Conservation (phyloP, 1,140 invertebrate genomes). For the Thalassaphorura encarpata region DNA sequence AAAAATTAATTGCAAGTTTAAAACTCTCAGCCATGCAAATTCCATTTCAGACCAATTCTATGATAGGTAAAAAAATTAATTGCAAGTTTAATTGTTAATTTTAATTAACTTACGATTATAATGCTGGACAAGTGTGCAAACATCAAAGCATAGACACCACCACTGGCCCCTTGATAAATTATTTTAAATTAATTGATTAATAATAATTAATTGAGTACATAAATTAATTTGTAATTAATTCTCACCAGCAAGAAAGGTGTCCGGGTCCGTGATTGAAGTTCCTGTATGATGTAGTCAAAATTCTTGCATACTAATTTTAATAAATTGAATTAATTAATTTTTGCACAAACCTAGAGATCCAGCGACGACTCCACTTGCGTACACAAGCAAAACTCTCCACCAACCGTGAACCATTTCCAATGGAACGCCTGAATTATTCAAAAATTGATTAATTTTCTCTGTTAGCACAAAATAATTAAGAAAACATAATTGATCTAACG, state of each 20-base stretch:
- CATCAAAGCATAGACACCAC: slow-evolving; percentile 86
- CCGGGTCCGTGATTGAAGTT: slow-evolving; percentile 83
- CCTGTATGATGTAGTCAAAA: no score
- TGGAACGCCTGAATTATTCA: slow-evolving; percentile 83
- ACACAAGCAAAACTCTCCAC: slow-evolving; percentile 72
- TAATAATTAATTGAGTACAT: no score
- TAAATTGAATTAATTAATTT: no score
- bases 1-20: no score
- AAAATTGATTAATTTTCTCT: slow-evolving; percentile 79
- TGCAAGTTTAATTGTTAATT: no score
- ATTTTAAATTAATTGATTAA: no score
- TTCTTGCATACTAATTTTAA: no score
- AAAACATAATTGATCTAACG: not conserved
- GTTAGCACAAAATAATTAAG: slow-evolving; percentile 27
- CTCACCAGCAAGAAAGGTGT: slow-evolving; percentile 82
- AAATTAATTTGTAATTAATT: no score
- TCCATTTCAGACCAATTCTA: slow-evolving; percentile 92
- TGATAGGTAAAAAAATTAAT: no score
- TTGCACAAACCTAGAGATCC: slow-evolving; percentile 76
- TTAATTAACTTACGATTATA: no score
- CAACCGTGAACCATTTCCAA: slow-evolving; percentile 88
- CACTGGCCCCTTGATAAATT: no score
- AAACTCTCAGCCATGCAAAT: slow-evolving; percentile 67
- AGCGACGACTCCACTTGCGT: slow-evolving; percentile 57
- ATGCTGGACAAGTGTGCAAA: slow-evolving; percentile 91